Conservation (phyloP, 2,113 vertebrate species). For the Rhineura floridana region DNA sequence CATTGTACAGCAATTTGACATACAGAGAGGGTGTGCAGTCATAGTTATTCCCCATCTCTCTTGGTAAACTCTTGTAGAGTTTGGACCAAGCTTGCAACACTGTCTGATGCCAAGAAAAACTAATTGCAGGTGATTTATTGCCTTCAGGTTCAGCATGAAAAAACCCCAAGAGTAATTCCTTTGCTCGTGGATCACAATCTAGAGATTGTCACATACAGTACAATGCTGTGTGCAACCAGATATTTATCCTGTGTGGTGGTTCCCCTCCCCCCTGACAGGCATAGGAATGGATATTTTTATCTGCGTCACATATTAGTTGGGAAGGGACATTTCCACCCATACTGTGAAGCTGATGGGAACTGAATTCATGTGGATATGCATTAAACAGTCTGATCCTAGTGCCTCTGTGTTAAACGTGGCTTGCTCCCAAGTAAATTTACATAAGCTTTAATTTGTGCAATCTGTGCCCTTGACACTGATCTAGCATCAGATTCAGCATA, state of each 20-base stretch:
- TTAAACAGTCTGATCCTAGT: no score
- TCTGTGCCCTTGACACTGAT: no score
- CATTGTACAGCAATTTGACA: not conserved
- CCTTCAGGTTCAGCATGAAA: not conserved
- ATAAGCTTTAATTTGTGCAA: no score
- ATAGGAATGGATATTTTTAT: not conserved
- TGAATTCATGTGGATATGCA: not conserved
- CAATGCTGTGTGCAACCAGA: not conserved
- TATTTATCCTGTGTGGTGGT: not conserved
- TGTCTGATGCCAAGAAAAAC: not conserved
- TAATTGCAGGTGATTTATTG: no score
- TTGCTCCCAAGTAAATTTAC: no score
- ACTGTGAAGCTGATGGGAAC: not conserved
- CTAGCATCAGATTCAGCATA: not conserved
- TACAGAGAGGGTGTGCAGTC: not conserved
- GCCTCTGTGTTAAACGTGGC: no score
- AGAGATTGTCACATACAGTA: not conserved
- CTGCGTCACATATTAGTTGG: not conserved
- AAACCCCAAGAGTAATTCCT: not conserved
- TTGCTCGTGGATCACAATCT: not conserved
- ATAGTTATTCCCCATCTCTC: not conserved
- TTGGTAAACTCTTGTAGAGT: not conserved
- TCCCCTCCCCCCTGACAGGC: not conserved
- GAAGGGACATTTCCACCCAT: not conserved
- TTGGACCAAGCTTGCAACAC: not conserved